Conservation (phyloP, 2,888 invertebrate genomes). For the Drosophila borealis region DNA sequence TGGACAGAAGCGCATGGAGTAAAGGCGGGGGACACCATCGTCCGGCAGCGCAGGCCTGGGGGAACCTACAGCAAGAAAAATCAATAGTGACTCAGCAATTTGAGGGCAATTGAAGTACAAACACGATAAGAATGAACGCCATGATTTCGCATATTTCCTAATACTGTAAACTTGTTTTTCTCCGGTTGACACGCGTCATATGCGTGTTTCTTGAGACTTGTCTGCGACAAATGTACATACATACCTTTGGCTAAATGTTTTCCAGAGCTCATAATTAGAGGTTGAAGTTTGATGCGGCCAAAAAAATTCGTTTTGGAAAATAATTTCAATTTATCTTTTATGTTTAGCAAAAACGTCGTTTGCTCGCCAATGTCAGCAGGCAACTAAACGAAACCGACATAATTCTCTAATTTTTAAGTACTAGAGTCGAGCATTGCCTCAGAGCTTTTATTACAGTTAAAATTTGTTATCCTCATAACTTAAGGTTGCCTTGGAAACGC, state of each 20-base stretch:
- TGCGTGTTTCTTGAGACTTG: background rate
- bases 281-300: conserved; percentile 19
- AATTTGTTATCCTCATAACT: background rate
- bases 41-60: conserved; percentile 87
- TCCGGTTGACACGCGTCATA: background rate
- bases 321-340: background rate
- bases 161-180: conserved; percentile 34
- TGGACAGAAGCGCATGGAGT: conserved; percentile 94
- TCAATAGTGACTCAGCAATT: conserved; percentile 4
- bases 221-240: background rate
- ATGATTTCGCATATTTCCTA: background rate
- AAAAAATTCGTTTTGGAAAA: conserved; percentile 22
- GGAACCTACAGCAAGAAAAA: conserved; percentile 86
- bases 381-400: conserved; percentile 21
- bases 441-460: background rate
- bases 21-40: conserved; percentile 89
- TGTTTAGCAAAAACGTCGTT: background rate
- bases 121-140: conserved; percentile 17
- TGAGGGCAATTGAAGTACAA: background rate
- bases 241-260: conserved; percentile 67
- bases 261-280: conserved; percentile 53
- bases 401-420: background rate
- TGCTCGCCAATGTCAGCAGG: conserved; percentile 17
- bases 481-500: background rate
- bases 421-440: background rate